Evolutionary conservation across 2,113 vertebrate genomes (phyloP).

Genomic region (Xenotilapia leptura): DNA sequence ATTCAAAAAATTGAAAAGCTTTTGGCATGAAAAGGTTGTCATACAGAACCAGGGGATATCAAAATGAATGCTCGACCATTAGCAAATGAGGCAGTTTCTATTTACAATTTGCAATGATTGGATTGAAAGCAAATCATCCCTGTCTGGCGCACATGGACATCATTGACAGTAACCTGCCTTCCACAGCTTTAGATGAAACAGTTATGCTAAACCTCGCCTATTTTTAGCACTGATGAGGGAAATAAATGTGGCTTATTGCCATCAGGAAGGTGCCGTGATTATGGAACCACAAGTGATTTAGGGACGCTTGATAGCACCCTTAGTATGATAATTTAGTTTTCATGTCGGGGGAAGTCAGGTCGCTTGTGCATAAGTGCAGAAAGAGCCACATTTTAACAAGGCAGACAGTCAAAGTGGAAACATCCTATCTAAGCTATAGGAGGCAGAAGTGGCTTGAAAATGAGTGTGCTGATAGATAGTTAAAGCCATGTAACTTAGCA

Average conservation of each 20-base stretch:
- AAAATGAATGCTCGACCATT: constrained; percentile 20
- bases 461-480: constrained; percentile 39
- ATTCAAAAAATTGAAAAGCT: constrained; percentile 10
- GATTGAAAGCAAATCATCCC: constrained; percentile 19
- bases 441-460: constrained; percentile 39
- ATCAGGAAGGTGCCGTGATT: constrained; percentile 13
- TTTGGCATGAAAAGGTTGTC: constrained; percentile 25
- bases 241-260: constrained; percentile 31
- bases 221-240: constrained; percentile 27
- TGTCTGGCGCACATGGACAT: neutral
- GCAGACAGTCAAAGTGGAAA: constrained; percentile 10
- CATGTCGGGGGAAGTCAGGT: neutral
- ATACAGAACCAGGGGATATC: neutral
- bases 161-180: neutral
- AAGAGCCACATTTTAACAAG: constrained; percentile 21
- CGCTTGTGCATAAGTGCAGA: neutral
- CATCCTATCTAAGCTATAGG: neutral
- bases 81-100: constrained; percentile 30
- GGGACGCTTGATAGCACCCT: constrained; percentile 2
- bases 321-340: constrained; percentile 28
- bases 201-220: neutral
- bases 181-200: neutral
- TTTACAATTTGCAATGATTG: constrained; percentile 33
- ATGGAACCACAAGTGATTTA: constrained; percentile 24
- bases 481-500: constrained; percentile 45